These are phyloP conservation scores for Lapara coniferarum DNA, from an alignment of 2,888 invertebrate species.

Conservation along the genomic window DNA sequence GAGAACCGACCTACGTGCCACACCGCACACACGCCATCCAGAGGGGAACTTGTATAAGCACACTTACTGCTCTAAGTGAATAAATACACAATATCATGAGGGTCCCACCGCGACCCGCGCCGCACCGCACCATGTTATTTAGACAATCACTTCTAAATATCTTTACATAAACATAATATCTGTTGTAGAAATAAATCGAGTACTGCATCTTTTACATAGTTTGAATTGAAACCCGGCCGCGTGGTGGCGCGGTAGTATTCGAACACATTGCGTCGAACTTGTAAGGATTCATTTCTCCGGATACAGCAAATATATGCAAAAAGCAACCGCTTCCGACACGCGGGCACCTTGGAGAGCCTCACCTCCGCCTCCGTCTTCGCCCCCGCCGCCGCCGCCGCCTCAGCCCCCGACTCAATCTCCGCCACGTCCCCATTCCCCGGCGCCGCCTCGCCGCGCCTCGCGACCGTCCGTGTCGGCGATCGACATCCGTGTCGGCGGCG, in stretches of 20 bases:
- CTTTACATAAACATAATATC: conserved; percentile 8
- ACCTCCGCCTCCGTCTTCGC: neutral
- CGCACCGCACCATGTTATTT: neutral
- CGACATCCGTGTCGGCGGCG: neutral
- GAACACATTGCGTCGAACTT: neutral
- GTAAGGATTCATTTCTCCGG: neutral
- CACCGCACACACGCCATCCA: too few relatives aligned
- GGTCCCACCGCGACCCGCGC: neutral
- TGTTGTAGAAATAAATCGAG: conserved; percentile 3
- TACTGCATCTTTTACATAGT: neutral
- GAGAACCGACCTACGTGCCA: too few relatives aligned
- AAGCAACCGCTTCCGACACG: neutral
- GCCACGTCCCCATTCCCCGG: neutral
- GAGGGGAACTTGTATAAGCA: neutral
- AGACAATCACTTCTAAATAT: conserved; percentile 2
- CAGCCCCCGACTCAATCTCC: too few relatives aligned
- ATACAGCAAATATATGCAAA: conserved; percentile 1
- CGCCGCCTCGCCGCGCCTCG: neutral
- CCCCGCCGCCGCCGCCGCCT: too few relatives aligned
- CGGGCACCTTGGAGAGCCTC: neutral
- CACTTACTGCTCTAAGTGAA: too few relatives aligned
- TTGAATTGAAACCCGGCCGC: neutral
- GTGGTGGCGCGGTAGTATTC: neutral
- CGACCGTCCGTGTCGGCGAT: neutral
- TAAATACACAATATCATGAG: too few relatives aligned